These are phyloP conservation scores for Bothrops alternatus DNA, from an alignment of 2,797 vertebrate species.

Conservation along the genomic window DNA sequence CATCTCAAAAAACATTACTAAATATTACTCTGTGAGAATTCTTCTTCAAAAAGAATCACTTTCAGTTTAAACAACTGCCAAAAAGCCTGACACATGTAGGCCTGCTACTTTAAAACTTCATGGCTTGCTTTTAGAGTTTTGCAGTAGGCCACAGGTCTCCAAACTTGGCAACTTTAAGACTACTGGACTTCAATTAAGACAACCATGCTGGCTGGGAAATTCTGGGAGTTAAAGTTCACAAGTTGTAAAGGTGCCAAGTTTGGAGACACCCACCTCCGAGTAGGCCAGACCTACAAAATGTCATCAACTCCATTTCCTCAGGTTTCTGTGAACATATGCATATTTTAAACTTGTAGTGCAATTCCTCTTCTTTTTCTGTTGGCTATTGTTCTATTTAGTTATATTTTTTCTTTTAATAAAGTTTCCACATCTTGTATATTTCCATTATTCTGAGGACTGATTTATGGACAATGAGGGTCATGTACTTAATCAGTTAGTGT, in stretches of 20 bases:
- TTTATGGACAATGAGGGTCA: not conserved
- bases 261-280: not conserved
- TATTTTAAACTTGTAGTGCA: not conserved
- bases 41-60: not conserved
- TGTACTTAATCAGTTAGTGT: not conserved
- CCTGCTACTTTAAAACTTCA: not conserved
- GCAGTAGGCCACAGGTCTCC: not conserved
- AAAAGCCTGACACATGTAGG: not conserved
- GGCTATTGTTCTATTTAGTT: not conserved
- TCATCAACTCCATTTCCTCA: not conserved
- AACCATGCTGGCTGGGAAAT: not conserved
- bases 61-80: not conserved
- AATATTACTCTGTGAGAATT: not conserved
- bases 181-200: not conserved
- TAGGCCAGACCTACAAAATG: not conserved
- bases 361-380: not conserved
- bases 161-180: not conserved
- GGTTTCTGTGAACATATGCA: not conserved
- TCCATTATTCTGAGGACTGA: not conserved
- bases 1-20: not conserved
- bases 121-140: not conserved
- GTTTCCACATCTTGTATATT: not conserved
- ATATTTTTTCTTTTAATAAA: not conserved
- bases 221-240: not conserved
- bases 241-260: not conserved